A percentile compares a stretch with the other conserved stretches of the same genome.
phyloP scores from a whole-genome alignment of 2,797 vertebrate genomes.

The Dryobates pubescens region DNA sequence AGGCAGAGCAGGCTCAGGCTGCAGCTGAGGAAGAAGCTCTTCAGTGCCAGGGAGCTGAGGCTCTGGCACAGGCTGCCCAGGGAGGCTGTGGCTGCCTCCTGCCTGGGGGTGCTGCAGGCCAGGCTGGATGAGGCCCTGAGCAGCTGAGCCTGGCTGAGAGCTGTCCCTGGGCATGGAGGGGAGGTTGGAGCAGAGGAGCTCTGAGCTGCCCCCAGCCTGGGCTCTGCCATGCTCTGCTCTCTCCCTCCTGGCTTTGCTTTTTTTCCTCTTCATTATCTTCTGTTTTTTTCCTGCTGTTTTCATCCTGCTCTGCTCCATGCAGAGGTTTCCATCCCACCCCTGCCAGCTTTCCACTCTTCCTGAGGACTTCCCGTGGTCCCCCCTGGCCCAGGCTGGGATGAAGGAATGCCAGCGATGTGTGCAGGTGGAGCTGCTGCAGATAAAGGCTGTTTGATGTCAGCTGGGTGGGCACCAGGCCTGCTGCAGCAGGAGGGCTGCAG shows the following conservation, averaged over 20 bases:
- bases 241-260: slow-evolving; percentile 19
- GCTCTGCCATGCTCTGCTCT: neutral
- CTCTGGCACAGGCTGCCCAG: no score
- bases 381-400: neutral
- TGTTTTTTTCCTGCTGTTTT: neutral
- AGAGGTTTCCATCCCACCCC: slow-evolving; percentile 51
- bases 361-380: slow-evolving; percentile 20
- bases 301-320: neutral
- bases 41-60: no score
- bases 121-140: no score
- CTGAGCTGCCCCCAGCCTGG: no score
- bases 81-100: no score
- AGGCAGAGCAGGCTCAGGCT: no score
- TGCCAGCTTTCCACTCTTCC: slow-evolving; percentile 65
- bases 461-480: slow-evolving; percentile 18
- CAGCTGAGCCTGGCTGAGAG: no score
- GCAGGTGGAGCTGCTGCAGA: slow-evolving; percentile 26
- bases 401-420: slow-evolving; percentile 42
- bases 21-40: no score
- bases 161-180: no score
- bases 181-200: no score
- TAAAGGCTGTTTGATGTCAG: neutral
- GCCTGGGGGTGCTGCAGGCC: no score
- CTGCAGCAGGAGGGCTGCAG: neutral
- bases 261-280: neutral